phyloP scores from a whole-genome alignment of 2,797 vertebrate species.

The Sebastes elongatus region DNA sequence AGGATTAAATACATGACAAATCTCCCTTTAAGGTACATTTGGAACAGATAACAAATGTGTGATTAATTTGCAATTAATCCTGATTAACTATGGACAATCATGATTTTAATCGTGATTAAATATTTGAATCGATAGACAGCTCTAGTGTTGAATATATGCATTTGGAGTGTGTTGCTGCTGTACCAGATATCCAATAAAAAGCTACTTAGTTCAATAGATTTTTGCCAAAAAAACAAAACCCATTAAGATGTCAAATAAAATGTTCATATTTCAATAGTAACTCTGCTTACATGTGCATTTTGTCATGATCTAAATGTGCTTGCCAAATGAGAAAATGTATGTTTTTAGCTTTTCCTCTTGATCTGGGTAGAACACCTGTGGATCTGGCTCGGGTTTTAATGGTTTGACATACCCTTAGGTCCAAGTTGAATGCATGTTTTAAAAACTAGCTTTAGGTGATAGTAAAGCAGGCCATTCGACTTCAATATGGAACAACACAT shows the following conservation, averaged over 20 bases:
- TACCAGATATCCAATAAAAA: neutral
- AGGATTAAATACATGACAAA: no score
- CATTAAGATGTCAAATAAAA: neutral
- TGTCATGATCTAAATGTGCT: neutral
- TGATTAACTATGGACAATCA: no score
- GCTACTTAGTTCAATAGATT: neutral
- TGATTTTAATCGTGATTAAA: no score
- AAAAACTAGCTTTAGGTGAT: neutral
- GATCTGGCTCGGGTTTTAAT: neutral
- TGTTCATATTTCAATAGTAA: neutral
- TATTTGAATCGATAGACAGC: no score
- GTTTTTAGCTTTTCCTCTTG: neutral
- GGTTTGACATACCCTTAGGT: neutral
- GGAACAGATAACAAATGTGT: no score
- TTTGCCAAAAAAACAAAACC: neutral
- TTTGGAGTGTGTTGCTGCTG: neutral
- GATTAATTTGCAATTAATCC: no score
- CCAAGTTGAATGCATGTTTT: neutral
- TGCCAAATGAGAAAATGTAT: neutral
- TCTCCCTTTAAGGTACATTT: no score
- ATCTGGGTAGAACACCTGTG: constrained; percentile 1
- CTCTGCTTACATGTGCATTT: neutral
- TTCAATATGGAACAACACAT: neutral
- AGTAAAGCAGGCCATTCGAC: neutral
- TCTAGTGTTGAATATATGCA: neutral